Base-by-base conservation (phyloP, 2,888 invertebrate genomes). In the Hyposoter dolosus region DNA sequence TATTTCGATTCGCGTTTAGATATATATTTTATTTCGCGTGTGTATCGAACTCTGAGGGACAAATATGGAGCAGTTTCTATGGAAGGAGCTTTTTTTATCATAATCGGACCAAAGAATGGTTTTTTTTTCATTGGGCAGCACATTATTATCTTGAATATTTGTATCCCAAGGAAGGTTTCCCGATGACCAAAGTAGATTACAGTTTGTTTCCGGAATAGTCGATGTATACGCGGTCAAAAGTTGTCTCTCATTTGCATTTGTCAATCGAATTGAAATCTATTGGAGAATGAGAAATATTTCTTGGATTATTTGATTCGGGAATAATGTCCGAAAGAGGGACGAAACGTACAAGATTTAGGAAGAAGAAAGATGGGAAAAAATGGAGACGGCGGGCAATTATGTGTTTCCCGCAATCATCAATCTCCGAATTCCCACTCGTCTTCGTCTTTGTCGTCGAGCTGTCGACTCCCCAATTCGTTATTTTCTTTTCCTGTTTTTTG, bases 1-100 rank as follows among this genome's bases (percentile, higher is more conserved):
- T n/a, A 69, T 19, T 53, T 53, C 17, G n/a, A 72, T 72, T 60
- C 28, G 47, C n/a, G 45, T 47, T 47, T 47, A 28, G 32, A 63
- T 75, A 63, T 75, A 63, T 75, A 76, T 28, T 76, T 40, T 35
- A 53, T 56, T 68, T 35, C 9, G 23, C 32, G 68, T 56, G 60
- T 56, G 60, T 56, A 60, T 40, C 43, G 53, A 65, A 74, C 63
- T 19, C 71, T 53, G 82, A 69, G 75, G 75, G 77, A 89, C 87
- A 79, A 86, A 82, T 84, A 53, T 63, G 77, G 66, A 72, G 69
- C 84, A 85, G 78, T 85, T 78, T 87, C 87, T 75, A 83, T 85
- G n/a, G 23, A n/a, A 66, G 1, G 0, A 66, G 40, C 40, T 66
- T 40, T 40, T 66, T 66, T 32, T 65, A 65, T n/a, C 65, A 17